These are phyloP conservation scores for Didymodactylos carnosus DNA, from an alignment of 2,888 invertebrate genomes.

Conservation along the genomic window DNA sequence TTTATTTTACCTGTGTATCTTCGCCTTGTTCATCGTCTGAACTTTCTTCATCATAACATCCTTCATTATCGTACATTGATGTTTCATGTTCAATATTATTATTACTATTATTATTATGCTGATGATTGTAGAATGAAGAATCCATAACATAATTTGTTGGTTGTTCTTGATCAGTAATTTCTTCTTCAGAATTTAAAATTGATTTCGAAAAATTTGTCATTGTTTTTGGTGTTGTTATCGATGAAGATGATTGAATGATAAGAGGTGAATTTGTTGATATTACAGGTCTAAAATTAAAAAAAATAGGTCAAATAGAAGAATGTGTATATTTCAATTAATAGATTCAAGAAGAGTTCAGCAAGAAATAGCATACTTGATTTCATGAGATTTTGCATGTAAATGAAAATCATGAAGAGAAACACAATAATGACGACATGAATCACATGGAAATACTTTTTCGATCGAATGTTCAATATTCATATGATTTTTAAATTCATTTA, in stretches of 20 bases:
- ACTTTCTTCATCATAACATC: not conserved
- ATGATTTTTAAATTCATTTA: constrained; percentile 9
- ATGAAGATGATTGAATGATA: not conserved
- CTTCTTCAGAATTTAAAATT: not conserved
- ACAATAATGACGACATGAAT: constrained; percentile 8
- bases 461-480: constrained; percentile 10
- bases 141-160: not conserved
- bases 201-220: not conserved
- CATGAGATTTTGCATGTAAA: constrained; percentile 7
- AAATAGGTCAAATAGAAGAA: not conserved
- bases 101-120: not conserved
- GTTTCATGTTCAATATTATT: not conserved
- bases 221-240: not conserved
- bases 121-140: not conserved
- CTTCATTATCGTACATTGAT: not conserved
- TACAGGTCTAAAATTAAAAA: not conserved
- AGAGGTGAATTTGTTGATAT: not conserved
- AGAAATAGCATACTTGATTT: not conserved
- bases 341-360: too few relatives aligned
- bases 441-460: constrained; percentile 11
- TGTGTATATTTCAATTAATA: not conserved
- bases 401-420: constrained; percentile 12
- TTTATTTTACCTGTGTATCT: too few relatives aligned
- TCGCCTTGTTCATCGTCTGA: not conserved
- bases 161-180: not conserved